Evolutionary conservation across 2,888 invertebrate genomes (phyloP), one percentile per base, ranked within the genome.

Genomic region (Phragmatobia fuliginosa): DNA sequence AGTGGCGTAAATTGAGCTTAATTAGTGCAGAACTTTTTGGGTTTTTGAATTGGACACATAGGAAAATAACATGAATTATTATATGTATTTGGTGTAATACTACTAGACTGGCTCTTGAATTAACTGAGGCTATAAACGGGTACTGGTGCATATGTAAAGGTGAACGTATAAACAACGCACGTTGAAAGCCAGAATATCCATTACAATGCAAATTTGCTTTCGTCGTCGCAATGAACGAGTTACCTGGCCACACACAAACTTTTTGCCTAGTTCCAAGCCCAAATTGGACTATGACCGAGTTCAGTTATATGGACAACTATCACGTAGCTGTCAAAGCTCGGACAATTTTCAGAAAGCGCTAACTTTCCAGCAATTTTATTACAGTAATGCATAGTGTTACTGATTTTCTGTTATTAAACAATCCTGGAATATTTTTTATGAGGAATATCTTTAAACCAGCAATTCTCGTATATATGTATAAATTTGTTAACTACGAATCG

Each of bases 191-290:
- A 82, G 87, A 84, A 89, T 91, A 89, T 88, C 93, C 89, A 94
- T 93, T 93, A 93, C 92, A 88, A 94, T 94, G 94, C 93, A 94
- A 94, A 94, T 94, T 87, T 83, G 82, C 79, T 83, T 85, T 82
- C 85, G 83, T 82, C 86, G 85, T 89, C 89, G 89, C 91, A 91
- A 89, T 90, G 88, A 89, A 89, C 88, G 87, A 87, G 90, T 87
- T 90, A 92, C 91, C 91, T 91, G 88, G 84, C 86, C 85, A 79
- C 83, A 79, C 80, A 72, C 86, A 82, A 90, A 92, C 90, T 92
- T 94, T 94, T 94, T 92, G 89, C 84, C 82, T 84, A 88, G 89
- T 88, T 85, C 73, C 83, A 79, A 83, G 83, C 84, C 86, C 84
- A 83, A 89, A 91, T 92, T 91, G 89, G 87, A 91, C 88, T 86